Percentiles rank a stretch among this genome's conserved stretches.
phyloP scores from a whole-genome alignment of 2,797 vertebrate genomes.

The Gymnothorax javanicus region DNA sequence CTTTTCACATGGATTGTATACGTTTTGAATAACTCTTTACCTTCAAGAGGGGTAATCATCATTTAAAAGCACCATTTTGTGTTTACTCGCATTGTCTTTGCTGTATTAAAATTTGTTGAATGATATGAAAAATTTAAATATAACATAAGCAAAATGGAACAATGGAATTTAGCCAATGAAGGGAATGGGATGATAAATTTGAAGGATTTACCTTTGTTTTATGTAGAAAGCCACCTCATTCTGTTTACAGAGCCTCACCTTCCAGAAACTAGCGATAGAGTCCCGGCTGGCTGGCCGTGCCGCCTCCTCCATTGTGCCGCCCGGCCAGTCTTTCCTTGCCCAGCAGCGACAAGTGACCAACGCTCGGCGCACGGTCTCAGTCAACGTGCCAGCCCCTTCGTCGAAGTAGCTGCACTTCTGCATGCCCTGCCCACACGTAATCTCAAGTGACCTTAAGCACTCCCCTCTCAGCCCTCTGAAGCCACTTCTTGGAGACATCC shows the following conservation, averaged over 20 bases:
- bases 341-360: slow-evolving; percentile 93
- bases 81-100: no score
- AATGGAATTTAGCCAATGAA: no score
- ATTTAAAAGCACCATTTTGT: no score
- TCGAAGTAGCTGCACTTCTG: slow-evolving; percentile 75
- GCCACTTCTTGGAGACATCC: slow-evolving; percentile 41
- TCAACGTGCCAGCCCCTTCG: slow-evolving; percentile 78
- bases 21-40: no score
- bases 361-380: slow-evolving; percentile 76
- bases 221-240: not conserved
- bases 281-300: slow-evolving; percentile 78
- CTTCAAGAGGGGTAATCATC: no score
- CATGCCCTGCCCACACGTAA: slow-evolving; percentile 40
- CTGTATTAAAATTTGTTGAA: no score
- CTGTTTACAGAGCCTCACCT: slow-evolving; percentile 82
- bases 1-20: no score
- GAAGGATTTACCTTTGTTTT: not conserved
- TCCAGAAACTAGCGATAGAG: slow-evolving; percentile 92
- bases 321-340: slow-evolving; percentile 86
- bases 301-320: slow-evolving; percentile 54
- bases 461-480: slow-evolving; percentile 38
- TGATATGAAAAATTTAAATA: no score
- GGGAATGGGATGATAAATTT: not conserved
- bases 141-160: no score
- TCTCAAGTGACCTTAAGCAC: slow-evolving; percentile 92